phyloP scores from a whole-genome alignment of 2,888 invertebrate genomes.

The Pemphredon lugubris region DNA sequence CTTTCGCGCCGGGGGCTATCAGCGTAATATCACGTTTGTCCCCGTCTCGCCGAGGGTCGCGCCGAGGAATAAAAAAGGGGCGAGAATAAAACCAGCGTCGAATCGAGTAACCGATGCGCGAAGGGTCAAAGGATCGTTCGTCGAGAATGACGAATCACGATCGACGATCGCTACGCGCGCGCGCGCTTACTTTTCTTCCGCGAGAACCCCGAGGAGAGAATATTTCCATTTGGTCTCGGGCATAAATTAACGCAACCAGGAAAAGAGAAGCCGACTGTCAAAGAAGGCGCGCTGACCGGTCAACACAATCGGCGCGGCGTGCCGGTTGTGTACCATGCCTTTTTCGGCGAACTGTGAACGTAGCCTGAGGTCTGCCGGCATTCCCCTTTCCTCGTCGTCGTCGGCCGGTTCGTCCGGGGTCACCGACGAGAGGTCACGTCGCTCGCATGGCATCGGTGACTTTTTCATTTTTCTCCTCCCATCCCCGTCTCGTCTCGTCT shows the following conservation, averaged over 20 bases:
- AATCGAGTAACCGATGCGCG: too few species aligned
- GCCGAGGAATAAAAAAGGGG: too few species aligned
- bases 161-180: too few species aligned
- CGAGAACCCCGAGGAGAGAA: conserved; percentile 1
- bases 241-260: conserved; percentile 51
- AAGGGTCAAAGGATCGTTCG: too few species aligned
- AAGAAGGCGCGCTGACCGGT: conserved; percentile 60
- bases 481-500: conserved; percentile 8
- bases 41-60: too few species aligned
- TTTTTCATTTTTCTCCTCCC: conserved; percentile 64
- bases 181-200: background rate
- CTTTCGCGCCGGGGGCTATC: too few species aligned
- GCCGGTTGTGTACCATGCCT: conserved; percentile 65
- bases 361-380: conserved; percentile 61
- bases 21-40: too few species aligned
- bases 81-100: too few species aligned
- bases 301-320: conserved; percentile 60
- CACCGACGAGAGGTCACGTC: conserved; percentile 71
- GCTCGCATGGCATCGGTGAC: conserved; percentile 71
- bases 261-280: conserved; percentile 51
- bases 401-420: conserved; percentile 70
- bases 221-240: conserved; percentile 41
- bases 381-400: conserved; percentile 61
- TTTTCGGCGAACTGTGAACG: conserved; percentile 67
- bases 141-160: too few species aligned